Base-by-base conservation (phyloP, 2,113 vertebrate species). In the Lontra canadensis region DNA sequence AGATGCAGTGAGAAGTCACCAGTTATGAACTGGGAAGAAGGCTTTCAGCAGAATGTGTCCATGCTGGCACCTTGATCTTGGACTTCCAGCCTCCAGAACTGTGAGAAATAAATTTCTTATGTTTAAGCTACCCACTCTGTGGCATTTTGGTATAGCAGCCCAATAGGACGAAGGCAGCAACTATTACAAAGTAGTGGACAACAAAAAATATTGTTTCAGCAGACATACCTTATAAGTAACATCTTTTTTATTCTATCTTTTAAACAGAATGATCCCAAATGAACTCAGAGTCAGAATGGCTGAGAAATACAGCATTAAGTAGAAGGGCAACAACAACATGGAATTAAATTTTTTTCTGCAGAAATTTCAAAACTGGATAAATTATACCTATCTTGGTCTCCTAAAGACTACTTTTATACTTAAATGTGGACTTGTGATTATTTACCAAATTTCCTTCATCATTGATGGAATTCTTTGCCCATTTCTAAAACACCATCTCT, bases 311-410 rank as follows among this genome's bases (percentile, higher is more conserved):
- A 79, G 52, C 18, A 25, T 82, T 73, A 87, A 87, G 10, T 59
- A 89, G 20, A 13, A 90, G 13, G 15, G 17, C 23, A 85, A 81
- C 91, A 94, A 57, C n/a, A 63, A 88, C 10, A 20, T 69, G 39
- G 42, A 98, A 79, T 91, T 93, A 88, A 95, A 79, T 34, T 57
- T 96, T 92, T 92, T 93, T 42, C n/a, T 92, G 14, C 15, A 74
- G 31, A 92, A 85, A 34, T 67, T 80, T 83, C 67, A 25, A 17
- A 73, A 63, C 94, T 94, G 18, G 25, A 34, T 78, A 57, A 80
- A 36, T 74, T 76, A 74, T 82, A 20, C 59, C 59, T 97, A 86
- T 61, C 3, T 44, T 36, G 6, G 13, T 85, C 36, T 92, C 52
- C 52, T 80, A 79, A 91, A 76, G 13, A 74, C 39, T 52, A 7